These are phyloP conservation scores for Mesoclemmys tuberculata DNA, from an alignment of 2,113 vertebrate species.

Conservation along the genomic window DNA sequence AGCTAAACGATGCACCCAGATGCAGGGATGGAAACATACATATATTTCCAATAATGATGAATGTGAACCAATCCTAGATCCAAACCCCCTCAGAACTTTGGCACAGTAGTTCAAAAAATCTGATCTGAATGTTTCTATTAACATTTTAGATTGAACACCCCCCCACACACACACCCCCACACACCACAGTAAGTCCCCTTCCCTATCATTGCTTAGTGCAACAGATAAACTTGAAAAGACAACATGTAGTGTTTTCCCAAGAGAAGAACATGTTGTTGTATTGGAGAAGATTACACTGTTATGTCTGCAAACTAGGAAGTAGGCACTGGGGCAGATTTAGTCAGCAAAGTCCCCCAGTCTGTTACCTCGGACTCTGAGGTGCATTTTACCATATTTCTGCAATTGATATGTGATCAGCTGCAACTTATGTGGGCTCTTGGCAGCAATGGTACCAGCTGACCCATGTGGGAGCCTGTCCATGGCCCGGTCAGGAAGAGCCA, in stretches of 20 bases:
- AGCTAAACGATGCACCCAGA: background rate
- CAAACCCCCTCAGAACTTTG: background rate
- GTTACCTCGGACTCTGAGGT: background rate
- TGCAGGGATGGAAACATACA: background rate
- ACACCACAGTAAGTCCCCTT: background rate
- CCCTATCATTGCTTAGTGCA: background rate
- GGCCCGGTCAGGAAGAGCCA: background rate
- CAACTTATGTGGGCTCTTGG: background rate
- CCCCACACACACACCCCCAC: background rate
- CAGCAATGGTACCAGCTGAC: background rate
- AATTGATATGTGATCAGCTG: background rate
- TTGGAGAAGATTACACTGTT: background rate
- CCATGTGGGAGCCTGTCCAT: accelerated
- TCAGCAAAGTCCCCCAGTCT: background rate
- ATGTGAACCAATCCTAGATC: background rate
- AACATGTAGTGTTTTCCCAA: background rate
- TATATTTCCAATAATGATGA: background rate
- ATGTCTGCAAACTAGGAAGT: background rate
- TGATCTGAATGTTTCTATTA: background rate
- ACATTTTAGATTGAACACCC: background rate
- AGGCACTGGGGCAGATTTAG: background rate
- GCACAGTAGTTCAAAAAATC: background rate
- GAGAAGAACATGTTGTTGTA: background rate
- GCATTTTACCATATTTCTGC: background rate
- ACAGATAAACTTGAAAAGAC: background rate